phyloP scores from a whole-genome alignment of 2,797 vertebrate genomes.

The Carduelis carduelis region DNA sequence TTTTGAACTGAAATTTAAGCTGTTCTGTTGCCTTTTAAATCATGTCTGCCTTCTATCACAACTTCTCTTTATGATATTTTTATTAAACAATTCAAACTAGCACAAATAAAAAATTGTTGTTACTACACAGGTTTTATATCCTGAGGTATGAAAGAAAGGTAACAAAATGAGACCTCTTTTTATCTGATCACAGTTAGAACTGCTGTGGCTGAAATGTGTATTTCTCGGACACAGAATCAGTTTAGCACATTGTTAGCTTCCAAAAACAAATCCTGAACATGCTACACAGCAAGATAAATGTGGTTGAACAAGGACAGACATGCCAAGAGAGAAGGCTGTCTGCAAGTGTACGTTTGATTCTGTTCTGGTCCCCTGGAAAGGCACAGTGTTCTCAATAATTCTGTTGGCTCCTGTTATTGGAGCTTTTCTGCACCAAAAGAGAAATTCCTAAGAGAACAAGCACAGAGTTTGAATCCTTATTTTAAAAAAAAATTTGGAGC shows the following conservation, averaged over 20 bases:
- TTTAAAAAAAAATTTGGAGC: not conserved
- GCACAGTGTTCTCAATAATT: not conserved
- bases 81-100: not conserved
- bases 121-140: not conserved
- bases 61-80: not conserved
- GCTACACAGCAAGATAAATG: not conserved
- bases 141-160: not conserved
- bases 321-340: not conserved
- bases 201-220: not conserved
- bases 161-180: not conserved
- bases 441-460: not conserved
- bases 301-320: not conserved
- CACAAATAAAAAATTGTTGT: not conserved
- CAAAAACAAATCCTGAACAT: not conserved
- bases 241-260: not conserved
- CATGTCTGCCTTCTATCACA: not conserved
- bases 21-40: not conserved
- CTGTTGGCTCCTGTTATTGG: not conserved
- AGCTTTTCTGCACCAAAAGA: not conserved
- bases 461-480: not conserved
- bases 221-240: not conserved
- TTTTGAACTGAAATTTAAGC: constrained; percentile 8
- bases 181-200: not conserved
- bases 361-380: not conserved
- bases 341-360: accelerated